Evolutionary conservation across 2,888 invertebrate species (phyloP).

Genomic region (Ennomos erosarius): DNA sequence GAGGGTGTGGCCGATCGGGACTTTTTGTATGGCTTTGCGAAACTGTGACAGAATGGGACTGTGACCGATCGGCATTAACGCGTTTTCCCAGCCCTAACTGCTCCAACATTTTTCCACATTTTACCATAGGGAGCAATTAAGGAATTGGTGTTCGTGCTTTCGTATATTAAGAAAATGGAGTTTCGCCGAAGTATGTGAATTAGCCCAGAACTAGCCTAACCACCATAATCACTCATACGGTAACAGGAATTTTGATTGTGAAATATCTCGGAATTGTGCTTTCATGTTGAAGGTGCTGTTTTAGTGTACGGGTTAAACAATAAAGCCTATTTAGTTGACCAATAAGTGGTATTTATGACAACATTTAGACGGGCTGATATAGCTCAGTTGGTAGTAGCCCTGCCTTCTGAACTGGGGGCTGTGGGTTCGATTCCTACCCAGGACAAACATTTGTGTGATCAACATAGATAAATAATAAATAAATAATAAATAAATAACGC

Average conservation of each 20-base stretch:
- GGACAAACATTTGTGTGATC: too few relatives aligned
- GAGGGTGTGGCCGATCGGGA: too few relatives aligned
- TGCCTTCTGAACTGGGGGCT: too few relatives aligned
- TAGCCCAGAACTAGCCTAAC: slow-evolving; percentile 35
- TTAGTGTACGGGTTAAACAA: background rate
- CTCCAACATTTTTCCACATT: slow-evolving; percentile 58
- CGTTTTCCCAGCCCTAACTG: slow-evolving; percentile 38
- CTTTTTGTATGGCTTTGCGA: too few relatives aligned
- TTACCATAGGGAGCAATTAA: slow-evolving; percentile 61
- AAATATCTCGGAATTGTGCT: slow-evolving; percentile 6
- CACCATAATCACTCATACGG: slow-evolving; percentile 28
- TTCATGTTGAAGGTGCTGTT: background rate
- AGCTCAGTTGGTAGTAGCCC: too few relatives aligned
- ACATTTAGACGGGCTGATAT: too few relatives aligned
- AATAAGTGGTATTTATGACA: too few relatives aligned
- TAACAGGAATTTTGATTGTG: slow-evolving; percentile 18
- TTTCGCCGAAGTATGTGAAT: slow-evolving; percentile 29
- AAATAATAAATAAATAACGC: too few relatives aligned
- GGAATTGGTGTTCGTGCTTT: slow-evolving; percentile 58
- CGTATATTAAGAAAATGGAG: slow-evolving; percentile 47
- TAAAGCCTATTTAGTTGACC: background rate
- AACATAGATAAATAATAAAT: too few relatives aligned
- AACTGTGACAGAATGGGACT: too few relatives aligned
- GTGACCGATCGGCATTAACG: too few relatives aligned
- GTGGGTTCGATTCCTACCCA: too few relatives aligned